phyloP scores from a whole-genome alignment of 2,797 vertebrate species.

The Anolis apletophallus region DNA sequence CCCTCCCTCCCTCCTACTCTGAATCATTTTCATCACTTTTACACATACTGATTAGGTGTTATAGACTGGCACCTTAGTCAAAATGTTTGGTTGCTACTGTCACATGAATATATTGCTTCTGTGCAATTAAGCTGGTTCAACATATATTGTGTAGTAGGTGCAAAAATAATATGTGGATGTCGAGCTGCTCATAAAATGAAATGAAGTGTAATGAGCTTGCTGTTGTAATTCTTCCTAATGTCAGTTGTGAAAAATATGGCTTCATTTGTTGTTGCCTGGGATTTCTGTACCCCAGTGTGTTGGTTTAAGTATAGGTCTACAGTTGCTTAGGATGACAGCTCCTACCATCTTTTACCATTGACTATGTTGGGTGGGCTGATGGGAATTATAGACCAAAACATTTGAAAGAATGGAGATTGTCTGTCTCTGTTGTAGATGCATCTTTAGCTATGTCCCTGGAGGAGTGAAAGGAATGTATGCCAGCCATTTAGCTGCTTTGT shows the following conservation, averaged over 20 bases:
- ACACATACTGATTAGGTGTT: neutral
- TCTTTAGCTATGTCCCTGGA: neutral
- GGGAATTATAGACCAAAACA: neutral
- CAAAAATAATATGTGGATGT: neutral
- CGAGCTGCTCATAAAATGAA: neutral
- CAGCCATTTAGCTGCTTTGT: neutral
- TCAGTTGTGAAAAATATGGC: neutral
- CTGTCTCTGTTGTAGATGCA: neutral
- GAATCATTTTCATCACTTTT: neutral
- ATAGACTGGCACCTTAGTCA: neutral
- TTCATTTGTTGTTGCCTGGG: conserved; percentile 1
- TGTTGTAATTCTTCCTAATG: neutral
- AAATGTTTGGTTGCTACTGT: neutral
- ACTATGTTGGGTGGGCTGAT: neutral
- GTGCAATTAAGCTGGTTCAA: neutral
- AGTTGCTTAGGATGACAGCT: neutral
- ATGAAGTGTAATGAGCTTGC: neutral
- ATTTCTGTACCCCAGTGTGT: neutral
- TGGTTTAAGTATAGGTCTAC: neutral
- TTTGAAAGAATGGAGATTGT: neutral
- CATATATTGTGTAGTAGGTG: neutral
- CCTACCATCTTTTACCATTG: neutral
- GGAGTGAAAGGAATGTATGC: neutral
- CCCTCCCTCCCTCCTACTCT: neutral
- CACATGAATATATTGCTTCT: neutral